Conservation (phyloP, 2,113 vertebrate genomes). For the Corythornis vintsioides region DNA sequence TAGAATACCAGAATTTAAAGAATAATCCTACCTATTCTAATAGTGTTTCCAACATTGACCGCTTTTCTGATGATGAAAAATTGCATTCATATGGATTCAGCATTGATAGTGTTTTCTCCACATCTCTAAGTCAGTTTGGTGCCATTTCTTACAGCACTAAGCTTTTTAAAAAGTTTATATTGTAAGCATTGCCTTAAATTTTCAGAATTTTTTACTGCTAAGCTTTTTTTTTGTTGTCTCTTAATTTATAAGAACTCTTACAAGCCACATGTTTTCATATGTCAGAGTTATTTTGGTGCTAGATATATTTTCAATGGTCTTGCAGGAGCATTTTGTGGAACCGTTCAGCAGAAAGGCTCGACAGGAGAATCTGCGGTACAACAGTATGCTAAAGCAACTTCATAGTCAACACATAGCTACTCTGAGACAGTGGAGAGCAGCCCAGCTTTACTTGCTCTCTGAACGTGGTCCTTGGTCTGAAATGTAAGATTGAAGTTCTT, state of each 20-base stretch:
- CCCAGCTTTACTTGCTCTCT: slow-evolving; percentile 85
- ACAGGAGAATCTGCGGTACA: slow-evolving; percentile 94
- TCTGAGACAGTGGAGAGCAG: slow-evolving; percentile 89
- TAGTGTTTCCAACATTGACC: neutral
- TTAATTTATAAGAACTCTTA: neutral
- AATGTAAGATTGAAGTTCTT: slow-evolving; percentile 73
- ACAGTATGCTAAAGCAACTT: slow-evolving; percentile 93
- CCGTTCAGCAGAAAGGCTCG: slow-evolving; percentile 90
- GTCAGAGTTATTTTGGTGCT: neutral
- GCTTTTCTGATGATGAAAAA: neutral
- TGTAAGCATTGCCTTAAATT: neutral
- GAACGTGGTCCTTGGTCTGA: slow-evolving; percentile 95
- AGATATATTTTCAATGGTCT: neutral
- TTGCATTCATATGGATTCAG: neutral
- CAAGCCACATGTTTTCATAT: neutral
- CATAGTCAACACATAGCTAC: slow-evolving; percentile 83
- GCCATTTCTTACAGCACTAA: neutral
- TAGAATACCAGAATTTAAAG: neutral
- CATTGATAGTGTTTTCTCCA: neutral
- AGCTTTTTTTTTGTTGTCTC: neutral
- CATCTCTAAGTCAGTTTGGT: neutral
- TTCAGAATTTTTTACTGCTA: neutral
- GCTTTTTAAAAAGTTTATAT: neutral
- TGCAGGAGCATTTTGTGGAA: slow-evolving; percentile 92
- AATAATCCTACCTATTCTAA: neutral